phyloP scores from a whole-genome alignment of 30 jellyfish, hydroid and myxozoan genomes.

The Calvadosia cruxmelitensis region DNA sequence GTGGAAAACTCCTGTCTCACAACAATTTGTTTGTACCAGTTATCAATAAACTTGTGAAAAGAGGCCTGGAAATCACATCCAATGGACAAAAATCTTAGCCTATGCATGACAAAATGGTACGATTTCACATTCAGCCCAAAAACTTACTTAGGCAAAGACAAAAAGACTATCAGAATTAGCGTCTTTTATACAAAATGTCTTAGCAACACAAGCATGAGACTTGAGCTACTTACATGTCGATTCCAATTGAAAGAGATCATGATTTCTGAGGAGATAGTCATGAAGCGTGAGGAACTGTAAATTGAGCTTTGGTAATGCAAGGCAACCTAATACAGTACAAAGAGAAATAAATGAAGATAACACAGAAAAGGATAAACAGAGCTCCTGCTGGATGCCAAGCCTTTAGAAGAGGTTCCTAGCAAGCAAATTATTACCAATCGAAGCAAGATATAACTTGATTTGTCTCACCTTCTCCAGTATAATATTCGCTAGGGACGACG shows the following conservation, averaged over 20 bases:
- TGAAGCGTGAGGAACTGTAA: conserved; percentile 90
- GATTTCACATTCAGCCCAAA: no score
- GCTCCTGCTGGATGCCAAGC: neutral
- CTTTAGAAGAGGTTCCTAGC: neutral
- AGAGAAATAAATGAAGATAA: neutral
- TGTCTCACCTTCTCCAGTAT: conserved; percentile 77
- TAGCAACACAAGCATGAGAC: no score
- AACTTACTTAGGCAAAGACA: no score
- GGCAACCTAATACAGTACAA: conserved; percentile 51
- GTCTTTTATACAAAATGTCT: no score
- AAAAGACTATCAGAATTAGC: no score
- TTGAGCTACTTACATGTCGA: conserved; percentile 95
- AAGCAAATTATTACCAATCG: neutral
- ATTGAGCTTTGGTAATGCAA: conserved; percentile 89
- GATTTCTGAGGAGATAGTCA: conserved; percentile 84
- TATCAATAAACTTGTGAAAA: no score
- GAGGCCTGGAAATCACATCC: no score
- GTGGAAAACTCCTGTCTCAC: no score
- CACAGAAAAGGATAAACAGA: neutral
- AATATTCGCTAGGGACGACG: conserved; percentile 77
- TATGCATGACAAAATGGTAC: no score
- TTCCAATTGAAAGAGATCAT: conserved; percentile 76
- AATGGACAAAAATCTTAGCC: no score
- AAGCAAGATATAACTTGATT: no score
- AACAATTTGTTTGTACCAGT: no score